phyloP scores from a whole-genome alignment of 2,888 invertebrate genomes.

The Luffia ferchaultella region DNA sequence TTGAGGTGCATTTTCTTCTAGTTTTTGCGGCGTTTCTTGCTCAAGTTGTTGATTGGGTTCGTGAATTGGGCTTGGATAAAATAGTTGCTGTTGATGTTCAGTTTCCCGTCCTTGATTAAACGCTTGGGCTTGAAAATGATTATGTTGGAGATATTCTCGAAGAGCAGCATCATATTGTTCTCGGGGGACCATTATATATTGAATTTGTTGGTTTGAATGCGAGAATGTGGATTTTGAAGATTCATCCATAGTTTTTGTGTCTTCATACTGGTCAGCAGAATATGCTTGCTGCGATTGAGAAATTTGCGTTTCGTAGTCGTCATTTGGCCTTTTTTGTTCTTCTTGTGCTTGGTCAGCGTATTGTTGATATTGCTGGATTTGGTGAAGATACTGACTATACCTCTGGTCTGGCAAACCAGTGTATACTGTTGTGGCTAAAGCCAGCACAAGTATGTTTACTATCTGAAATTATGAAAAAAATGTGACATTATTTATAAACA shows the following conservation, averaged over 20 bases:
- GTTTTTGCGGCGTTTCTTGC: conserved; percentile 1
- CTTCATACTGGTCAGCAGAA: too few relatives aligned
- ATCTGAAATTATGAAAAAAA: background rate
- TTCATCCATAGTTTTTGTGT: conserved; percentile 1
- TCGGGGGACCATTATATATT: conserved; percentile 1
- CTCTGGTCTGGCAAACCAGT: background rate
- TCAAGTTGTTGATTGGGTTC: background rate
- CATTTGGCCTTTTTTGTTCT: conserved; percentile 3
- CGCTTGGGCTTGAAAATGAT: conserved; percentile 6
- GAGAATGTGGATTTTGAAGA: background rate
- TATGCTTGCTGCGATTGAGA: too few relatives aligned
- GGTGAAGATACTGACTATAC: conserved; percentile 1
- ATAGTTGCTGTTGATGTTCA: conserved; percentile 6
- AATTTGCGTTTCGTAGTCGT: conserved; percentile 3
- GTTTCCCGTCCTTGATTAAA: background rate
- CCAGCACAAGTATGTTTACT: background rate
- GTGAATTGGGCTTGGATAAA: background rate
- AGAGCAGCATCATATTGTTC: conserved; percentile 6
- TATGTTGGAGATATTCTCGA: conserved; percentile 3
- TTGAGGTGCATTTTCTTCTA: conserved; percentile 9
- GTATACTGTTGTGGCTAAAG: background rate
- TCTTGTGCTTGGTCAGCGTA: background rate
- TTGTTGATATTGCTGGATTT: conserved; percentile 17
- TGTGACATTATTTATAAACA: background rate
- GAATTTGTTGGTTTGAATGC: conserved; percentile 5